Conservation (phyloP, 2,888 invertebrate species). For the Rhogogaster chlorosoma region DNA sequence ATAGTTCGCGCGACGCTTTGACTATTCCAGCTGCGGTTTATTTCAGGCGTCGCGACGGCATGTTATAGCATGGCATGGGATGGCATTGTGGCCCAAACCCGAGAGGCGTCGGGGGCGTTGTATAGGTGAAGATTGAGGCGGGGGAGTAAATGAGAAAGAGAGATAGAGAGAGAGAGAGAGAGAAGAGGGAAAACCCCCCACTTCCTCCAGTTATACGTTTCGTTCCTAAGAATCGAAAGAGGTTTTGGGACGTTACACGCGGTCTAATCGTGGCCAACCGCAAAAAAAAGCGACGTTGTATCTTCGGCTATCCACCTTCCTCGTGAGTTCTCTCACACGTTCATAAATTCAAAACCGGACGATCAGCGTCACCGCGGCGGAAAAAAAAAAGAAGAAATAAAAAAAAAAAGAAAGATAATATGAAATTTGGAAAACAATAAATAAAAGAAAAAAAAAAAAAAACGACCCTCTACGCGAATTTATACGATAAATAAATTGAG, state of each 20-base stretch:
- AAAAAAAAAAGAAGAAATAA: background rate
- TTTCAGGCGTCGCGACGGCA: slow-evolving; percentile 54
- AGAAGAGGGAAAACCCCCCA: background rate
- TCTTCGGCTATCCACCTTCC: background rate
- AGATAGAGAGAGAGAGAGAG: background rate
- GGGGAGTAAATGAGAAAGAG: background rate
- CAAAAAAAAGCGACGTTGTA: background rate
- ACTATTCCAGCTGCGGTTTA: slow-evolving; percentile 56
- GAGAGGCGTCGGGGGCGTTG: background rate
- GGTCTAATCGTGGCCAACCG: slow-evolving; percentile 43
- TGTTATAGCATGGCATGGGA: background rate
- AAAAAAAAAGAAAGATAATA: background rate
- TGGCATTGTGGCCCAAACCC: background rate
- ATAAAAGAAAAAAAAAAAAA: background rate
- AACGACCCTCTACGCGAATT: background rate
- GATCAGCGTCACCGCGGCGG: background rate
- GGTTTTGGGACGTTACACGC: slow-evolving; percentile 10
- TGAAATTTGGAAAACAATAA: background rate
- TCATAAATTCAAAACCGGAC: background rate
- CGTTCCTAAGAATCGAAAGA: slow-evolving; percentile 20
- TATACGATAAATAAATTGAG: background rate
- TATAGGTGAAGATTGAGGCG: slow-evolving; percentile 16
- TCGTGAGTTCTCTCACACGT: background rate
- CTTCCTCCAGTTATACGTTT: background rate
- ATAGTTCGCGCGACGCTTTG: slow-evolving; percentile 47